These are phyloP conservation scores for Idaea dimidiata DNA, from an alignment of 2,888 invertebrate genomes.

Conservation along the genomic window DNA sequence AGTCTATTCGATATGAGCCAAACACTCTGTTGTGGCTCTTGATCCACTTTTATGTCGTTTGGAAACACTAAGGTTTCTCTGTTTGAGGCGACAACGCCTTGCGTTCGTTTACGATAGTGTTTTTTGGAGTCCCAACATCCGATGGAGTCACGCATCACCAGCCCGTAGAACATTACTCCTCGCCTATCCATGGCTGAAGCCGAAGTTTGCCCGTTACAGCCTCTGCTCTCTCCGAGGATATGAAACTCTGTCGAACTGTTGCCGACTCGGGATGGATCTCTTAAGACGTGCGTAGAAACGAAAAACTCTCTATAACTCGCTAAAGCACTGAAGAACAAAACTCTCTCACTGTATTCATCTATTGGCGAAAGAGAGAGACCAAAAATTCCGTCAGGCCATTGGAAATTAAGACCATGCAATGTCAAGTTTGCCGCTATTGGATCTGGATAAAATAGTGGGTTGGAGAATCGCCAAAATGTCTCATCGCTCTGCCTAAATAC, in stretches of 20 bases:
- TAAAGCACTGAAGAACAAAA: conserved; percentile 90
- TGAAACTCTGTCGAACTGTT: conserved; percentile 57
- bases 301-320: conserved; percentile 90
- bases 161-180: conserved; percentile 89
- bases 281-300: conserved; percentile 84
- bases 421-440: conserved; percentile 87
- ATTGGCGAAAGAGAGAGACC: conserved; percentile 85
- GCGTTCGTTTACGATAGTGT: conserved; percentile 82
- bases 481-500: conserved; percentile 82
- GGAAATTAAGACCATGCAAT: conserved; percentile 87
- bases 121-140: conserved; percentile 91
- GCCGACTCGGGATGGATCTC: conserved; percentile 74
- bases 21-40: conserved; percentile 83
- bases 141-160: conserved; percentile 87
- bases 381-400: conserved; percentile 91
- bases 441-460: conserved; percentile 86
- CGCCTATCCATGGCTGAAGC: conserved; percentile 86
- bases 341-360: conserved; percentile 75
- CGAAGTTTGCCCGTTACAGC: conserved; percentile 84
- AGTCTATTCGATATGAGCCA: conserved; percentile 90
- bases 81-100: conserved; percentile 83
- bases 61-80: conserved; percentile 86
- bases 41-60: conserved; percentile 89
- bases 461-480: conserved; percentile 84
- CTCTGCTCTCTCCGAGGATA: conserved; percentile 76